Evolutionary conservation across 2,113 vertebrate genomes (phyloP), one percentile per base, ranked within the genome.

Genomic region (Syngnathus typhle): DNA sequence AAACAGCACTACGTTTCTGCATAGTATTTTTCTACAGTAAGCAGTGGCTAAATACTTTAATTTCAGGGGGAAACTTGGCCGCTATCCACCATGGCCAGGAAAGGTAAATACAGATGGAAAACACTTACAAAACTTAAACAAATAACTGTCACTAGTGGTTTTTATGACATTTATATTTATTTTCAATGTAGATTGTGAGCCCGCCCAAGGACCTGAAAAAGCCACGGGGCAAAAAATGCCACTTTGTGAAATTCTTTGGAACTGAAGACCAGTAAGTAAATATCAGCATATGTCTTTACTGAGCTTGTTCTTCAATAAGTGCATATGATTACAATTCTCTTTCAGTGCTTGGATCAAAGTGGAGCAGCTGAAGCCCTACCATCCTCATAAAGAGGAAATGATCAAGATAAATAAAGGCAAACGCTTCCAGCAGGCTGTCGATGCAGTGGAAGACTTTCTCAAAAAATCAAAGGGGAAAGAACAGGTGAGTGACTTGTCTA

Each of bases 341-440:
- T 78, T 7, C 76, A 98, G 97, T 87, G 97, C 97, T 68, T 99
- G 97, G 97, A 99, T 99, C 85, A 99, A 98, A 89, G 95, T 99
- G 67, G 97, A 99, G 58, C 97, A 99, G 87, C 92, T 99, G 82
- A 99, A 99, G 87, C 96, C 96, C 2, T 99, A 98, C 80, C 94
- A 98, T 71, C 83, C 92, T 65, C 95, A 99, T 88, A 99, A 99
- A 87, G 97, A 99, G 65, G 96, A 99, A 82, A 99, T 99, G 96
- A 96, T 98, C 78, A 99, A 99, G 89, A 95, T 95, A 70, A 99
- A 98, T 79, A 99, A 99, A 90, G 96, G 97, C 54, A 99, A 99
- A 72, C 92, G 96, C 39, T 99, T 99, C 84, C 97, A 98, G 84
- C 97, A 99, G 80, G 96, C 96, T 0, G 96, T 99, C 9, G 97